Evolutionary conservation across 2,797 vertebrate species (phyloP).

Genomic region (Spondyliosoma cantharus): DNA sequence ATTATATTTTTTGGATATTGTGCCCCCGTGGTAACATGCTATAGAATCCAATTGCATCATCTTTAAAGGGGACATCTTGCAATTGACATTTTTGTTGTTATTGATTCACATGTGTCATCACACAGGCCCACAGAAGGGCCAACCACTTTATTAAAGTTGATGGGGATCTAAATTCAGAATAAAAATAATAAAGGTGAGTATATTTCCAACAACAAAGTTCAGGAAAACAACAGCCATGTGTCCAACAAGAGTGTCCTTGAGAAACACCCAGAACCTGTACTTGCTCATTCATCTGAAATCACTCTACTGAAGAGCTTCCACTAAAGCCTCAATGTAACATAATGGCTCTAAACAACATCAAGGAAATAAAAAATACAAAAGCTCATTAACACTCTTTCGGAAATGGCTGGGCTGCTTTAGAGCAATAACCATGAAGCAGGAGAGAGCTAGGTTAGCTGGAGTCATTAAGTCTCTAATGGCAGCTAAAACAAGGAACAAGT

Average conservation of each 20-base stretch:
- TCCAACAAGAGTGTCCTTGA: constrained; percentile 30
- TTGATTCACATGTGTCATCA: background rate
- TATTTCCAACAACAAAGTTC: background rate
- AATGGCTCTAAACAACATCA: constrained; percentile 63
- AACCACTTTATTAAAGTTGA: background rate
- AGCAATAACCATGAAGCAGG: constrained; percentile 68
- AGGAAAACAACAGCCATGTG: constrained; percentile 8
- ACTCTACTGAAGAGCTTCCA: constrained; percentile 27
- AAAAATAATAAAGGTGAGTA: background rate
- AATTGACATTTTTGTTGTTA: background rate
- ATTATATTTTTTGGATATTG: too few species aligned
- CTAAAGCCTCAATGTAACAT: constrained; percentile 53
- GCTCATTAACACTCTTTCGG: constrained; percentile 47
- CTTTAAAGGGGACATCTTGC: background rate
- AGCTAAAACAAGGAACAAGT: constrained; percentile 62
- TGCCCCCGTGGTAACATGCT: too few species aligned
- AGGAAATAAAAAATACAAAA: constrained; percentile 66
- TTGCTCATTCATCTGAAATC: constrained; percentile 41
- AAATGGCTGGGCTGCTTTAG: constrained; percentile 55
- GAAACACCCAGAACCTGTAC: constrained; percentile 33
- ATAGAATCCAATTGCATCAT: too few species aligned
- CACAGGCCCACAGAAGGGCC: background rate
- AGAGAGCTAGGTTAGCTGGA: constrained; percentile 58
- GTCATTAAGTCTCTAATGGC: constrained; percentile 67
- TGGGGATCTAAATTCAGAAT: background rate